These are phyloP conservation scores for Drosophila truncata DNA, from an alignment of 1,140 invertebrate species.

Conservation along the genomic window DNA sequence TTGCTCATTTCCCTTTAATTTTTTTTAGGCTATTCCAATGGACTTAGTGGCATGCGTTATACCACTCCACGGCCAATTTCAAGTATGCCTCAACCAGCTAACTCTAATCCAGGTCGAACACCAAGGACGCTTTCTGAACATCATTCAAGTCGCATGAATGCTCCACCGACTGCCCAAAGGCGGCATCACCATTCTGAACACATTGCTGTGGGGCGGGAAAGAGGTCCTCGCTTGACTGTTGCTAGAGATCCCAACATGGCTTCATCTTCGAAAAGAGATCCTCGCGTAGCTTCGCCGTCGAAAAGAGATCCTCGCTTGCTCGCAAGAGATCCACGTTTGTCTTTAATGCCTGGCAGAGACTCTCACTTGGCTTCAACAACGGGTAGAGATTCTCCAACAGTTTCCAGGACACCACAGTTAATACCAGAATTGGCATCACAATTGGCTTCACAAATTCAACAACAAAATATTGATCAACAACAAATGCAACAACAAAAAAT, in stretches of 20 bases:
- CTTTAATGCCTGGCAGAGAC: neutral
- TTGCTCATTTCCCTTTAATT: no score
- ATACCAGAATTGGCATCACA: neutral
- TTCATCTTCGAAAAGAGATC: neutral
- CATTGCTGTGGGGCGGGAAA: neutral
- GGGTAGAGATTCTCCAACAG: neutral
- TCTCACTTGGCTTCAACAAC: no score
- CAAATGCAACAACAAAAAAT: neutral
- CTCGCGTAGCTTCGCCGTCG: neutral
- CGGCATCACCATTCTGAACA: neutral
- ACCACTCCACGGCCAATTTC: no score
- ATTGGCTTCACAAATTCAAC: neutral
- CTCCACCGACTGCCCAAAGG: neutral
- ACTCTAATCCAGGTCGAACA: neutral
- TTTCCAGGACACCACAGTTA: neutral
- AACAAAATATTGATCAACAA: neutral
- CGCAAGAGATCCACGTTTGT: neutral
- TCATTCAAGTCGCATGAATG: neutral
- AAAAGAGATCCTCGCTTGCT: neutral
- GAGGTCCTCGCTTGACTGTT: neutral
- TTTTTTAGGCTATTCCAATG: neutral
- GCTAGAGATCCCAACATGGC: neutral
- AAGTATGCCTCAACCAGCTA: no score
- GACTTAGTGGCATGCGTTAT: neutral
- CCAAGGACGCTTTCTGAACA: neutral